phyloP scores from a whole-genome alignment of 2,113 vertebrate species.

The Archocentrus centrarchus region DNA sequence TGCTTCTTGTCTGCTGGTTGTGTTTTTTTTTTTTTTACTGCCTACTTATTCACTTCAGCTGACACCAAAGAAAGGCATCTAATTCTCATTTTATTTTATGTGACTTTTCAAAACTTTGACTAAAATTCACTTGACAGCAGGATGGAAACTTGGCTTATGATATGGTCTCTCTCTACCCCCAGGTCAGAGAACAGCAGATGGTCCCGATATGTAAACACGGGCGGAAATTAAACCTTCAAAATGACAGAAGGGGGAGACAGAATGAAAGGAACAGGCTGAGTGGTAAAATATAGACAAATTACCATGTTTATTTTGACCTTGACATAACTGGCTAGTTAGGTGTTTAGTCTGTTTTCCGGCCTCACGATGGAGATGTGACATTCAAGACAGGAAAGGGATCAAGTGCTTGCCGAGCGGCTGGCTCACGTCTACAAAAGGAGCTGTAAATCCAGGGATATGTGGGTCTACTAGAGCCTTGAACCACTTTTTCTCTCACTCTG shows the following conservation, averaged over 20 bases:
- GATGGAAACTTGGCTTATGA: slow-evolving; percentile 16
- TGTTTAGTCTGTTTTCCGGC: neutral
- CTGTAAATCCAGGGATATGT: slow-evolving; percentile 58
- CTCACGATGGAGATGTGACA: slow-evolving; percentile 42
- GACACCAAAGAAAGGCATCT: neutral
- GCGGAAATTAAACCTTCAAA: slow-evolving; percentile 7
- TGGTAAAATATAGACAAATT: neutral
- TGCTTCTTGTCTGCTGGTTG: slow-evolving; percentile 17
- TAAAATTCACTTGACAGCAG: slow-evolving; percentile 29
- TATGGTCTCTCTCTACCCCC: neutral
- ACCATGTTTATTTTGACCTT: neutral
- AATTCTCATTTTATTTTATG: slow-evolving; percentile 22
- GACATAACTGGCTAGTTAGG: neutral
- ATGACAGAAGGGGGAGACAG: neutral
- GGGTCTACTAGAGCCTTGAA: neutral
- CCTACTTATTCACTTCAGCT: slow-evolving; percentile 6
- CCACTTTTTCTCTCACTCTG: neutral
- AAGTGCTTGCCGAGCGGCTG: slow-evolving; percentile 10
- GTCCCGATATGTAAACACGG: slow-evolving; percentile 35
- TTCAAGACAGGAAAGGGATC: slow-evolving; percentile 45
- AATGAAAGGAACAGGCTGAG: neutral
- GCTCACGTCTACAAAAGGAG: slow-evolving; percentile 4
- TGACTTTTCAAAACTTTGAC: slow-evolving; percentile 31
- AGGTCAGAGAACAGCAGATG: slow-evolving; percentile 42
- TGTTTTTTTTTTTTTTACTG: neutral